A percentile compares a stretch with the other conserved stretches of the same genome.
phyloP scores from a whole-genome alignment of 2,797 vertebrate species.

The Falco berigora region DNA sequence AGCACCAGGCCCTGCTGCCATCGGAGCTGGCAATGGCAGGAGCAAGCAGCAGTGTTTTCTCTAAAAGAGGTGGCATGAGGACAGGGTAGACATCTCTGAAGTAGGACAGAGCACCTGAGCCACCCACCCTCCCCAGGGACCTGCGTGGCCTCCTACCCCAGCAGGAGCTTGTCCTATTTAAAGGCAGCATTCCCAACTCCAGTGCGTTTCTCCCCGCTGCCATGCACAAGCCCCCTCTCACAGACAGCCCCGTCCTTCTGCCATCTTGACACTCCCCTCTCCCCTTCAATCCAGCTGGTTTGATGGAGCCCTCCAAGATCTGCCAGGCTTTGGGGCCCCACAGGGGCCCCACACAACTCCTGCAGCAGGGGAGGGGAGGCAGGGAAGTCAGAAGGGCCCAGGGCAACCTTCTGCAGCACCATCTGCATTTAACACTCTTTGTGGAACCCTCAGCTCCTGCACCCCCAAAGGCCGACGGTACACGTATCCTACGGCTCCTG shows the following conservation, averaged over 20 bases:
- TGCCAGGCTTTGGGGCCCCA: no score
- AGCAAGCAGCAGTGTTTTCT: rapidly evolving
- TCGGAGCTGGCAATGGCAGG: rapidly evolving
- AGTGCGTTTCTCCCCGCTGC: rapidly evolving
- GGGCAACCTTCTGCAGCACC: no score
- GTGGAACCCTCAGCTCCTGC: not conserved
- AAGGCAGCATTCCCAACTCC: not conserved
- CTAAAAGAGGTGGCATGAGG: not conserved
- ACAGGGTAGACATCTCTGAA: not conserved
- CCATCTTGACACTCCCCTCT: not conserved
- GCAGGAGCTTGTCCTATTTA: not conserved
- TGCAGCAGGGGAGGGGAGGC: not conserved
- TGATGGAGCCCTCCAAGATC: not conserved
- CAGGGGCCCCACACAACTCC: not conserved
- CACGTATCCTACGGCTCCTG: no score
- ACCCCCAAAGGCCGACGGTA: not conserved
- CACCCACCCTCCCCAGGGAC: not conserved
- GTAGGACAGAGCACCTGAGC: not conserved
- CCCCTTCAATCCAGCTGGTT: rapidly evolving
- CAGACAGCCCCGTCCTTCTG: rapidly evolving
- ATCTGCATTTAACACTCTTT: not conserved
- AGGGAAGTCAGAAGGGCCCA: no score
- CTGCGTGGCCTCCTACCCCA: not conserved
- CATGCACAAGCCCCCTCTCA: not conserved
- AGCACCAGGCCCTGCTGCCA: not conserved